Evolutionary conservation across 2,888 invertebrate species (phyloP).

Genomic region (Kryphioiulus occultus): DNA sequence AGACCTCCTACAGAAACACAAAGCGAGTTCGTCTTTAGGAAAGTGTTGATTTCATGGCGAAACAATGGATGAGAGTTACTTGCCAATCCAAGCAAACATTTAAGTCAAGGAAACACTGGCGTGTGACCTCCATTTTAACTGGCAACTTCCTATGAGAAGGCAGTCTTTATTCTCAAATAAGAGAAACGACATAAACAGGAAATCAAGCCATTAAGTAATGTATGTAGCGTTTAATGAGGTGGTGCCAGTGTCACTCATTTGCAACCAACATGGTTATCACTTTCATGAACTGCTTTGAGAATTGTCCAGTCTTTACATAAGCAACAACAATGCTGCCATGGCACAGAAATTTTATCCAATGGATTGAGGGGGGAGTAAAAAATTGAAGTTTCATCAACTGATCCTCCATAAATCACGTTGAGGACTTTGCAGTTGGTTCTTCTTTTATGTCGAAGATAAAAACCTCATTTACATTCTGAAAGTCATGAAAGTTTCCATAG

Average conservation of each 20-base stretch:
- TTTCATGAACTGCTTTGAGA: background rate
- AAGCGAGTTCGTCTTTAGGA: too few species aligned
- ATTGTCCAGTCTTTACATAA: background rate
- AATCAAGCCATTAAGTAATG: background rate
- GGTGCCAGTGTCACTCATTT: background rate
- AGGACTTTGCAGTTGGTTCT: background rate
- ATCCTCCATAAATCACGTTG: background rate
- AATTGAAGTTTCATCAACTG: background rate
- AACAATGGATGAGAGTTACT: background rate
- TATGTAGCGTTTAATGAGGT: background rate
- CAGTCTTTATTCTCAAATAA: background rate
- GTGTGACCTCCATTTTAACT: background rate
- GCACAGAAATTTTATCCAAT: background rate
- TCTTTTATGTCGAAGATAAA: background rate
- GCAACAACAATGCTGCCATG: too few species aligned
- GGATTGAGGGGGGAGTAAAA: background rate
- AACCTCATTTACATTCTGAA: slow-evolving; percentile 9
- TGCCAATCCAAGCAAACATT: background rate
- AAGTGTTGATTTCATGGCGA: too few species aligned
- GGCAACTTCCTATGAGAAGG: background rate
- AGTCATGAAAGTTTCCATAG: slow-evolving; percentile 7
- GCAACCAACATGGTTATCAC: background rate
- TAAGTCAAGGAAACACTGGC: slow-evolving; percentile 16
- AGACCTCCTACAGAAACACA: too few species aligned
- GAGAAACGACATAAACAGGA: background rate